Base-by-base conservation (phyloP, 2,888 invertebrate species). In the Perizoma affinitatum region DNA sequence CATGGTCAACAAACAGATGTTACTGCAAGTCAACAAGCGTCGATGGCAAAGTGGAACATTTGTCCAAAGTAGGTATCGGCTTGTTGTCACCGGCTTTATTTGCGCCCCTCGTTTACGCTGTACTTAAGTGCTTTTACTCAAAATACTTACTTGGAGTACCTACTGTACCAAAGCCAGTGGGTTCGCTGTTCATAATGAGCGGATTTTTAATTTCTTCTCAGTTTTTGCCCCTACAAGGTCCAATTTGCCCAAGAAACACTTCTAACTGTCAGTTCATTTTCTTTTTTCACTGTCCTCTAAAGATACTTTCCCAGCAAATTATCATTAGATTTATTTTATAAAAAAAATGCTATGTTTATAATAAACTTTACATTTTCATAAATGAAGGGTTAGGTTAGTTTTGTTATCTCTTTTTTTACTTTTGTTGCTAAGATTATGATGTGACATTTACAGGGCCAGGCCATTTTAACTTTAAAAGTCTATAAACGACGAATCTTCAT, bases 31-130 rank as follows among this genome's bases (percentile, higher is more conserved):
- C 70, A 71, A 73, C 66, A 69, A 54, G 58, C 56, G 61, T 65
- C 61, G 61, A 63, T 71, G 48, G 43, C 45, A 46, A 22, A 74
- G 74, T 76, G 70, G 73, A 67, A 74, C 72, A 71, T 70, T 72
- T 68, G 69, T 73, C 58, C 62, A 63, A 51, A 63, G 55, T 58
- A 62, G 52, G 59, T 66, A 55, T 52, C 38, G 36, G 57, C 44
- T 56, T 51, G 61, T 63, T 61, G 53, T 53, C 57, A 66, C 50
- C 64, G 65, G 52, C 52, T 67, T 57, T 73, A 63, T 78, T 76
- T 75, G 55, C 66, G 54, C 60, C 72, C 59, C 68, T 71, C 57
- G 70, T 74, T 76, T 49, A 42, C 63, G 40, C 36, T 47, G 44
- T 43, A 49, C 38, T 47, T 59, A 41, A 63, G 62, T 66, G 63